Evolutionary conservation across 2,797 vertebrate species (phyloP).

Genomic region (Epinephelus awoara): DNA sequence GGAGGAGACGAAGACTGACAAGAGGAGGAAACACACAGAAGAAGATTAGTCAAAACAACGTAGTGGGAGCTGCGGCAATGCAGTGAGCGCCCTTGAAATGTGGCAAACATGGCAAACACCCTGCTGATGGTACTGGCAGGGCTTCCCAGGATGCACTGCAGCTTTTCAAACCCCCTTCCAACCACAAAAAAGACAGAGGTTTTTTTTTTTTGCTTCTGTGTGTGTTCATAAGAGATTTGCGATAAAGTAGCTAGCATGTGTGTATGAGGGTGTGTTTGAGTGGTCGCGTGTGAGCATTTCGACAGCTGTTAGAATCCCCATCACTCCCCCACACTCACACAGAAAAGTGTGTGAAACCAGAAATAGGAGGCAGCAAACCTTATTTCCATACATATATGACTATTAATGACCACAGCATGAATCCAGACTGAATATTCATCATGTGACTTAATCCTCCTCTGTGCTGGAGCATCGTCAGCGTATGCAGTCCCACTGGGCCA

Average conservation of each 20-base stretch:
- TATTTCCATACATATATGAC: conserved; percentile 56
- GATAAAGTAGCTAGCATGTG: not conserved
- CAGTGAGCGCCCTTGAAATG: conserved; percentile 5
- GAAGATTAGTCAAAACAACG: conserved; percentile 30
- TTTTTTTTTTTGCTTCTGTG: not conserved
- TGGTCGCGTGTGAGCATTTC: not conserved
- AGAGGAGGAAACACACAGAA: conserved; percentile 14
- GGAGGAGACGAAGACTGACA: conserved; percentile 13
- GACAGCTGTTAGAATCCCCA: conserved; percentile 11
- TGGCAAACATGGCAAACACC: conserved; percentile 4
- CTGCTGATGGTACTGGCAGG: not conserved
- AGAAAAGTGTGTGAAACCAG: conserved; percentile 2
- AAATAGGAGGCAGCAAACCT: conserved; percentile 1
- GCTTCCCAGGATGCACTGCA: conserved; percentile 3
- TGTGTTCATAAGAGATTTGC: not conserved
- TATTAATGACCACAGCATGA: conserved; percentile 52
- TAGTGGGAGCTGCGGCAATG: not conserved
- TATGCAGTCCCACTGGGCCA: conserved; percentile 32
- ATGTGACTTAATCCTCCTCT: conserved; percentile 46
- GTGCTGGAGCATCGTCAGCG: conserved; percentile 5
- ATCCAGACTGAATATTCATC: conserved; percentile 63
- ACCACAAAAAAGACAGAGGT: not conserved
- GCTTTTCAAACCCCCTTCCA: not conserved
- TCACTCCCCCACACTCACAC: conserved; percentile 11
- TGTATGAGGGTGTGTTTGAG: not conserved